Evolutionary conservation across 37 sponge, comb jelly and placozoan genomes (phyloP).

Genomic region (Mnemiopsis leidyi): DNA sequence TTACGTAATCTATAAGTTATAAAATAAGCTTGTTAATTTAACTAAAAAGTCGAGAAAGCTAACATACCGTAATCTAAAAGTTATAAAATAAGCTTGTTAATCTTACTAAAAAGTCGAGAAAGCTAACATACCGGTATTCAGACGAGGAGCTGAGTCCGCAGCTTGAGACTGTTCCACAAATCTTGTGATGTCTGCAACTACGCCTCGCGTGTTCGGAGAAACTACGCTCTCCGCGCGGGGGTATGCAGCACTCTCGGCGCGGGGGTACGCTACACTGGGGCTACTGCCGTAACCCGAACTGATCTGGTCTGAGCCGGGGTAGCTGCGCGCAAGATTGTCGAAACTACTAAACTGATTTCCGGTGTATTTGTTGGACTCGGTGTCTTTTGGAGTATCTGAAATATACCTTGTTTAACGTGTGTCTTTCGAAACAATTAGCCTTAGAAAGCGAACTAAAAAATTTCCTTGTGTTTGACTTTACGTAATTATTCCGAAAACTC

Average conservation of each 20-base stretch:
- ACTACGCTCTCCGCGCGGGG: not conserved
- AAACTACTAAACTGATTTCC: conserved; percentile 8
- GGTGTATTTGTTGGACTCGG: not conserved
- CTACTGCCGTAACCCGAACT: conserved; percentile 16
- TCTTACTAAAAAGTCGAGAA: not conserved
- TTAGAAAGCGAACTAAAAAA: too few species aligned
- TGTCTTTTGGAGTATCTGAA: not conserved
- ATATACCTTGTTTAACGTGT: not conserved
- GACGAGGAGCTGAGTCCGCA: not conserved
- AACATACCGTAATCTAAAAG: too few species aligned
- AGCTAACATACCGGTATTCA: not conserved
- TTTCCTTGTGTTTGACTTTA: too few species aligned
- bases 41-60: not conserved
- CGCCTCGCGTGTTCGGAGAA: not conserved
- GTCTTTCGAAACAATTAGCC: too few species aligned
- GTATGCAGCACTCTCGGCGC: not conserved
- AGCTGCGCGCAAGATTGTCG: conserved; percentile 6
- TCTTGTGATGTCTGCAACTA: conserved; percentile 17
- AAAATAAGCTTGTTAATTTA: too few species aligned
- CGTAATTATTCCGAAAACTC: too few species aligned
- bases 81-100: too few species aligned
- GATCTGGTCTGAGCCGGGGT: conserved; percentile 29
- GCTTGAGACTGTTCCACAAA: not conserved
- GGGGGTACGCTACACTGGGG: not conserved
- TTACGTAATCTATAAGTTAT: too few species aligned